A percentile compares a stretch with the other conserved stretches of the same genome.
These are phyloP conservation scores for Ditylenchus weischeri DNA, from an alignment of 2,888 invertebrate genomes.

Conservation along the genomic window DNA sequence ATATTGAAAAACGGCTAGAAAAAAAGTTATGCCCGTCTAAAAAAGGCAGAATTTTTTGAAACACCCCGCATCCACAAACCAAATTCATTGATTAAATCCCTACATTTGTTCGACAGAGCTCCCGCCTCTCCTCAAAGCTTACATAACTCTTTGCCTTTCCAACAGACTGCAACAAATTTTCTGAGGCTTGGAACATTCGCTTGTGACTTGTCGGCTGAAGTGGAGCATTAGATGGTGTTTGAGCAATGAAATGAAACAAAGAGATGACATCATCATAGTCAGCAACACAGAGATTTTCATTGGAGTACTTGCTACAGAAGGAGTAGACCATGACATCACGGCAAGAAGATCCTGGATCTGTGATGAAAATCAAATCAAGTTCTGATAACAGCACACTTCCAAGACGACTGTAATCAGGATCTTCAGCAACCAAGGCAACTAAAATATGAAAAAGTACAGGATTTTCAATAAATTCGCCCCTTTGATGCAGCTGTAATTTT, in stretches of 20 bases:
- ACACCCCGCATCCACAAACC: too few relatives aligned
- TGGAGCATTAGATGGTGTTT: not conserved
- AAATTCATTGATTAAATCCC: not conserved
- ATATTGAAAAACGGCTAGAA: too few relatives aligned
- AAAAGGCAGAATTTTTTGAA: too few relatives aligned
- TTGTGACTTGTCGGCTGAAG: not conserved
- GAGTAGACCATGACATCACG: not conserved
- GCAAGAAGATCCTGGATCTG: not conserved
- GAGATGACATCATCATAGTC: not conserved
- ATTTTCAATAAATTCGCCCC: too few relatives aligned
- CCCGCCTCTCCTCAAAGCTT: not conserved
- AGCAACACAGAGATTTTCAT: not conserved
- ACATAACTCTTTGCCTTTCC: not conserved
- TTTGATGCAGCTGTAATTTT: too few relatives aligned
- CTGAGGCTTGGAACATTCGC: not conserved
- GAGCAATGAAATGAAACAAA: conserved; percentile 5
- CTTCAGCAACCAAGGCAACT: not conserved
- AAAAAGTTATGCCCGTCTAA: not conserved
- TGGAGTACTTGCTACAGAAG: not conserved
- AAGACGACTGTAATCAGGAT: not conserved
- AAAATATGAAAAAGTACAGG: not conserved
- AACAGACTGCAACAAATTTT: not conserved
- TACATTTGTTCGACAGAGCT: not conserved
- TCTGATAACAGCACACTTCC: not conserved
- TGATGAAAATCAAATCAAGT: conserved; percentile 3